Conservation (phyloP, 2,888 invertebrate genomes). For the Caenorhabditis sp. region DNA sequence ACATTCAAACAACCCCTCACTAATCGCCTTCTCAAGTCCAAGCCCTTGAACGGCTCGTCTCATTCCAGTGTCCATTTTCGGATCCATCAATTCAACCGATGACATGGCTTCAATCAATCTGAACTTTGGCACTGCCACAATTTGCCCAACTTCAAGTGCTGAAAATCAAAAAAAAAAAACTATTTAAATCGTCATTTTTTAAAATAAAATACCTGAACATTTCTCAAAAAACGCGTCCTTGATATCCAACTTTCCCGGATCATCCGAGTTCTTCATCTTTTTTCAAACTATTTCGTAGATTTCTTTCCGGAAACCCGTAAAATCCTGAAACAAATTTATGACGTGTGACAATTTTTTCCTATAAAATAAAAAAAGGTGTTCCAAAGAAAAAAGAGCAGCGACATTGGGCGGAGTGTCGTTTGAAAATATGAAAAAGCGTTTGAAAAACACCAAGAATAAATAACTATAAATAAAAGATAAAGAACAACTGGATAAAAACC, state of each 20-base stretch:
- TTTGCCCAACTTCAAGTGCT: constrained; percentile 46
- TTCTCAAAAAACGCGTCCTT: constrained; percentile 20
- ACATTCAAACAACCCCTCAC: constrained; percentile 21
- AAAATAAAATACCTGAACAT: constrained; percentile 17
- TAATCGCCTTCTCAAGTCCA: constrained; percentile 10
- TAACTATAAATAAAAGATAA: not conserved
- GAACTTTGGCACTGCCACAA: constrained; percentile 37
- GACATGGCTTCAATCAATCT: constrained; percentile 95
- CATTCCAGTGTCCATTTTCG: constrained; percentile 99
- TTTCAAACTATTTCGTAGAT: not conserved
- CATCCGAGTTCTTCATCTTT: not conserved
- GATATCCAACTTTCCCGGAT: constrained; percentile 12
- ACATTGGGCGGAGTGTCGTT: not conserved
- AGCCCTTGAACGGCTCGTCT: constrained; percentile 75
- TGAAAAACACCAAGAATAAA: not conserved
- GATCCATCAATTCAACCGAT: constrained; percentile 99
- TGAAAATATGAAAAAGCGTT: not conserved
- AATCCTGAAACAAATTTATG: too few relatives aligned
- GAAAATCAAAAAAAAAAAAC: constrained; percentile 5
- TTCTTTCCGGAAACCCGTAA: too few relatives aligned
- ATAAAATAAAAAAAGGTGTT: not conserved
- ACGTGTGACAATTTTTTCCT: not conserved
- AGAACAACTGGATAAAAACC: not conserved
- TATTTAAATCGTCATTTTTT: not conserved
- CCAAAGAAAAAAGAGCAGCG: not conserved